Evolutionary conservation across 1,140 invertebrate genomes (phyloP).

Genomic region (Rhizoglyphus robini): DNA sequence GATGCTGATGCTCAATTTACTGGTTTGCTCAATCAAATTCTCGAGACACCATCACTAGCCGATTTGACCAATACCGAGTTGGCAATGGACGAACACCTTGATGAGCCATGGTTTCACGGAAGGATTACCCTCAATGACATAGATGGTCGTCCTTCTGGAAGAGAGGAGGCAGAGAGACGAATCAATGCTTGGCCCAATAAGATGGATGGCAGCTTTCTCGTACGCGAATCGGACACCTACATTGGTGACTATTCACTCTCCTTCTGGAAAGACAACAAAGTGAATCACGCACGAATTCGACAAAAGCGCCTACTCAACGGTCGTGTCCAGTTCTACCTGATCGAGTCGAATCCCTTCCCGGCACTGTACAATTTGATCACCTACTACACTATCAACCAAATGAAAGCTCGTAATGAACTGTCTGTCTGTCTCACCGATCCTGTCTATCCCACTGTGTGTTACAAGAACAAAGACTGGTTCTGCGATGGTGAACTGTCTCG

Average conservation of each 20-base stretch:
- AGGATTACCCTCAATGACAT: conserved; percentile 42
- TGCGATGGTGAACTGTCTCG: conserved; percentile 62
- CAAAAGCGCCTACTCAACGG: conserved; percentile 53
- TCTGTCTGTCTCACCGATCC: conserved; percentile 71
- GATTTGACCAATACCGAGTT: neutral
- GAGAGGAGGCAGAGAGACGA: conserved; percentile 59
- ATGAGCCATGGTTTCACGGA: conserved; percentile 91
- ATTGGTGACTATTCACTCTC: conserved; percentile 90
- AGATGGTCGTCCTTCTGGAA: conserved; percentile 30
- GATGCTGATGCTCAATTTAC: neutral
- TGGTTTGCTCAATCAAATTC: neutral
- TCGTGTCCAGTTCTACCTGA: conserved; percentile 75
- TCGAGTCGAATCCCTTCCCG: conserved; percentile 76
- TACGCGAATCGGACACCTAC: conserved; percentile 86
- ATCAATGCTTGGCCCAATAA: conserved; percentile 61
- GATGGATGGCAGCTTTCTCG: conserved; percentile 87
- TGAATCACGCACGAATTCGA: conserved; percentile 84
- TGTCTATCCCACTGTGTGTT: conserved; percentile 80
- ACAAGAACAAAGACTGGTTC: conserved; percentile 89
- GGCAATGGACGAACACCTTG: conserved; percentile 71
- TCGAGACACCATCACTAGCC: neutral
- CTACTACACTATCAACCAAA: conserved; percentile 68
- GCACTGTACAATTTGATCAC: conserved; percentile 83
- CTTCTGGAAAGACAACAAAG: conserved; percentile 73
- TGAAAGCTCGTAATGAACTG: conserved; percentile 77